Evolutionary conservation across 2,113 vertebrate genomes (phyloP), one percentile per base, ranked within the genome.

Genomic region (Papio anubis): DNA sequence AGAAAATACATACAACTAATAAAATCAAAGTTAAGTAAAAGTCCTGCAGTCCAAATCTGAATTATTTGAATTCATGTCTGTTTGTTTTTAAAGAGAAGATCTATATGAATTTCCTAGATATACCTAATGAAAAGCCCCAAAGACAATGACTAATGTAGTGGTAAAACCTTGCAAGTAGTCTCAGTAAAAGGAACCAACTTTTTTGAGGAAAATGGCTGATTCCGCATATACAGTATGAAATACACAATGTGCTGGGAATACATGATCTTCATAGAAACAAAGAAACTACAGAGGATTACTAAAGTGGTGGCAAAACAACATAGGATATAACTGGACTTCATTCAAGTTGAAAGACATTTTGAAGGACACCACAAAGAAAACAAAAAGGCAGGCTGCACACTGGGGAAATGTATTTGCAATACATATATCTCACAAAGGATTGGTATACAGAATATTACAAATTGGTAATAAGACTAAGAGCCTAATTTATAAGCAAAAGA

Each of bases 11-110:
- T 48, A 83, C 14, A 84, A 84, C 5, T 61, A 55, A 59, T 38
- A 81, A 59, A 88, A 80, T 61, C 32, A 72, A 94, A 59, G 40
- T 72, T 88, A 72, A 80, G 30, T 92, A 82, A 45, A 96, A 85
- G 79, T 25, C 27, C 43, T 85, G 2, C 57, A 90, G 61, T 80
- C 55, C 73, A 64, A 52, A 80, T 45, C 4, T 84, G 70, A 89
- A 85, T 70, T 64, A 93, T 50, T 61, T 89, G 40, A 89, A 38
- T 57, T 70, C 1, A 10, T 8, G 25, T 66, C 13, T 52, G 6
- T 27, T n/a, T 64, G 17, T 61, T 57, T 82, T 90, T 78, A 16
- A 84, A 93, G 27, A 93, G 38, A 81, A 79, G 14, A 81, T 21
- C 68, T 1, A 35, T 18, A 5, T 20, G 10, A 43, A 85, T 45